Base-by-base conservation (phyloP, 2,113 vertebrate species). In the Mormyrus lacerda region DNA sequence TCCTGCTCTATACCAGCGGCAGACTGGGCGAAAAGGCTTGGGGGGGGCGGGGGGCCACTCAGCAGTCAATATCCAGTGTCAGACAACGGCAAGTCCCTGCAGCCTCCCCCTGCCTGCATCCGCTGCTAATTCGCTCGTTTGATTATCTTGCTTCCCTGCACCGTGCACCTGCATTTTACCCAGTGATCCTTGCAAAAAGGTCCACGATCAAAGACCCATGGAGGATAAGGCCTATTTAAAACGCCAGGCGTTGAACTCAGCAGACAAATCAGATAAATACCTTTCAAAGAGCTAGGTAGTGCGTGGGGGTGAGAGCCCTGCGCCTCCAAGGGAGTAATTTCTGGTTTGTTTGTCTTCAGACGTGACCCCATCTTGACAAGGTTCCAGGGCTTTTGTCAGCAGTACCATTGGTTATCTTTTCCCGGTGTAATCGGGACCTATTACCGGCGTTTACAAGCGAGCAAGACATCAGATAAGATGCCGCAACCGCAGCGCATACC, bases 261-360 rank as follows among this genome's bases (percentile, higher is more conserved):
- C 51, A 90, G 90, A 89, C 85, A 88, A 87, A 90, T 89, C 89
- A 21, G 91, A 93, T 95, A 94, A 95, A 94, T 94, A 95, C 94
- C 95, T 95, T 95, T 94, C 93, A 95, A 93, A 27, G 91, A 92
- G 94, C 92, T 94, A 95, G 94, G 95, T 95, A 95, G 95, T 92
- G 90, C 93, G 55, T 24, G 91, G 87, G 48, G 91, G 91, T 93
- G 94, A 94, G 93, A 93, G 94, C 91, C 92, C 94, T 93, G 83
- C 93, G 92, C 91, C 96, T 94, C 94, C 50, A 91, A 89, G 95
- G 95, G 95, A 95, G 94, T 93, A 94, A 95, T 96, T 96, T 95
- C 89, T 91, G 93, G 89, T 93, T 94, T 93, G 92, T 95, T 94
- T 95, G 92, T 92, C 94, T 95, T 93, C 90, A 90, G 92, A 93